Base-by-base conservation (phyloP, 2,113 vertebrate species). In the Nicator chloris region DNA sequence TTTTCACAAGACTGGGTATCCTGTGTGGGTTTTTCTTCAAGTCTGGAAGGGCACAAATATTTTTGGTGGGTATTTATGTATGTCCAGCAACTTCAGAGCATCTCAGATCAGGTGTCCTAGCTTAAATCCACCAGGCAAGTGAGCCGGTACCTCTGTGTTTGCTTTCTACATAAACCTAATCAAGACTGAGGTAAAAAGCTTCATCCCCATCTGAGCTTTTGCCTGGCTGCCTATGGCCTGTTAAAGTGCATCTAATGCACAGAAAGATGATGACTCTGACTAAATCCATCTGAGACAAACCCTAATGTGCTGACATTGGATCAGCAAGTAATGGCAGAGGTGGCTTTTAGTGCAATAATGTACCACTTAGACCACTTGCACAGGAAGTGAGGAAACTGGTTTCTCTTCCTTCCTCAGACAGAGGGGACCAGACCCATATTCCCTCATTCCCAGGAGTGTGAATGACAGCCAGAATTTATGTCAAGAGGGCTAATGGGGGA, bases 271-370 rank as follows among this genome's bases (percentile, higher is more conserved):
- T 82, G 30, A 22, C 47, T 68, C 60, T 40, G 53, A 53, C 21
- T 84, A 92, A 87, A 94, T 53, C 73, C 82, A 90, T 44, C 66
- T 47, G 79, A 88, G 79, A 73, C 59, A 83, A 90, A 7, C 13
- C 26, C 39, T 94, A 88, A 92, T 83, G 71, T 70, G 42, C 1
- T 3, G 82, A 45, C 50, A 77, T 11, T 45, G 28, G 49, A 56
- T n/a, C 39, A 84, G 60, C 51, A 65, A 82, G 66, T 88, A 83
- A 95, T 63, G 72, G 51, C 59, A 69, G 63, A 63, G 42, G 76
- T 76, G 31, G 45, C 59, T 93, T 96, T 90, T 92, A 96, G 47
- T 54, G 49, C 15, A 73, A 77, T 94, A 94, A 92, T 35, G 57
- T 30, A 77, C 39, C 76, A 92, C 82, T 97, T 73, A 95, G 47